Conservation (phyloP, 2,797 vertebrate genomes). For the Ctenopoma kingsleyae region DNA sequence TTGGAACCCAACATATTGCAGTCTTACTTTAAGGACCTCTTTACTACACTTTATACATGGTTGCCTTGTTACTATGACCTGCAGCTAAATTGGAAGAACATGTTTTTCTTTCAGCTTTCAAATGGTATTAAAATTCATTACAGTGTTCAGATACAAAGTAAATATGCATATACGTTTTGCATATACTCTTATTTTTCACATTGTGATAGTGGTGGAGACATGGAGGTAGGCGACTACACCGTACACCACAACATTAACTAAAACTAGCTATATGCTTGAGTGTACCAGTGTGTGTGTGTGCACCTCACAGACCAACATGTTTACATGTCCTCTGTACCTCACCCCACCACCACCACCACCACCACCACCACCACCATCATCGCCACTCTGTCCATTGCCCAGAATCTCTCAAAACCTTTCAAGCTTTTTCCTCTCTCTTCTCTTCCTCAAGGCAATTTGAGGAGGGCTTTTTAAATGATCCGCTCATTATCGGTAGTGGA, state of each 20-base stretch:
- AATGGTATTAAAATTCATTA: too few relatives aligned
- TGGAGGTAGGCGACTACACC: too few relatives aligned
- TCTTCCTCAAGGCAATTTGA: conserved; percentile 77
- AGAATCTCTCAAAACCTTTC: conserved; percentile 78
- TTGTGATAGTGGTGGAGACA: too few relatives aligned
- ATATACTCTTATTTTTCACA: too few relatives aligned
- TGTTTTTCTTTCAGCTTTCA: too few relatives aligned
- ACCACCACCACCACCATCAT: neutral
- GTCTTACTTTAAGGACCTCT: conserved; percentile 6
- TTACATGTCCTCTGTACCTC: conserved; percentile 12
- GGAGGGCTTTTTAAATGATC: conserved; percentile 82
- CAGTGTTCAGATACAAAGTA: neutral
- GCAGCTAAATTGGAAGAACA: too few relatives aligned
- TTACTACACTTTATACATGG: neutral
- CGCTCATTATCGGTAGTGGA: conserved; percentile 81
- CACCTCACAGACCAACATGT: conserved; percentile 22
- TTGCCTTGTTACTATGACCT: neutral
- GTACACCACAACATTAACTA: neutral
- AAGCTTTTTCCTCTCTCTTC: conserved; percentile 70
- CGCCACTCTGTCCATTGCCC: conserved; percentile 49
- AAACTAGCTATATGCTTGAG: too few relatives aligned
- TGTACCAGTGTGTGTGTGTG: conserved; percentile 1
- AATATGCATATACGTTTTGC: too few relatives aligned
- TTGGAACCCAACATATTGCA: too few relatives aligned
- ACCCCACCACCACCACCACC: neutral